Evolutionary conservation across 2,797 vertebrate species (phyloP).

Genomic region (Gallinago stenura): DNA sequence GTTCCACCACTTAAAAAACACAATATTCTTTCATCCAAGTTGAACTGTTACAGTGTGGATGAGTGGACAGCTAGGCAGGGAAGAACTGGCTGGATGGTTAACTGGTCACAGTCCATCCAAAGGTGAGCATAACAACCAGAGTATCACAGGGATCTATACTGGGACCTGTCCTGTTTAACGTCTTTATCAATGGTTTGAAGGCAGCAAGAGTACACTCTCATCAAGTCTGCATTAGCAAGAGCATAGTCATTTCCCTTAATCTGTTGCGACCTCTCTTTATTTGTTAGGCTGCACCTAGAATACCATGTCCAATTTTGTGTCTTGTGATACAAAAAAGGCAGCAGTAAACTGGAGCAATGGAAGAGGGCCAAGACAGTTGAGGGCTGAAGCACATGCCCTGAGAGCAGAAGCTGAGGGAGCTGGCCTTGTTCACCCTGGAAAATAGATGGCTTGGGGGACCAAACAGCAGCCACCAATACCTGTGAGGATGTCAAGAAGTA

Average conservation of each 20-base stretch:
- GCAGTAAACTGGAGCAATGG: neutral
- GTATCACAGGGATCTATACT: neutral
- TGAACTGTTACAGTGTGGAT: neutral
- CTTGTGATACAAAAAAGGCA: neutral
- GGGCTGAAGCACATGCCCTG: neutral
- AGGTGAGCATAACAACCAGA: neutral
- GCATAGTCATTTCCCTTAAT: too few relatives aligned
- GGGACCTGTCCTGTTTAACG: neutral
- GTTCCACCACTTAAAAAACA: neutral
- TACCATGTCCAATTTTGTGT: fast-evolving
- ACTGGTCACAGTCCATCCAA: neutral
- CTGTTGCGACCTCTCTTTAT: neutral
- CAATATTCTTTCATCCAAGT: neutral
- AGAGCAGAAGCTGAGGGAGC: neutral
- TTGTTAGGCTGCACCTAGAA: neutral
- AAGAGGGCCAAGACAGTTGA: neutral
- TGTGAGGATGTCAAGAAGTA: neutral
- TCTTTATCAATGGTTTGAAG: neutral
- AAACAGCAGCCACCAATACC: neutral
- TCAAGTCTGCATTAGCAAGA: neutral
- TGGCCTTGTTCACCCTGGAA: neutral
- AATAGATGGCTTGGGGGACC: neutral
- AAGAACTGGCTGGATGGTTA: neutral
- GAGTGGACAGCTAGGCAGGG: neutral
- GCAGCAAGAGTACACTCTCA: neutral